These are phyloP conservation scores for Erpetoichthys calabaricus DNA, from an alignment of 2,797 vertebrate genomes.

Conservation along the genomic window DNA sequence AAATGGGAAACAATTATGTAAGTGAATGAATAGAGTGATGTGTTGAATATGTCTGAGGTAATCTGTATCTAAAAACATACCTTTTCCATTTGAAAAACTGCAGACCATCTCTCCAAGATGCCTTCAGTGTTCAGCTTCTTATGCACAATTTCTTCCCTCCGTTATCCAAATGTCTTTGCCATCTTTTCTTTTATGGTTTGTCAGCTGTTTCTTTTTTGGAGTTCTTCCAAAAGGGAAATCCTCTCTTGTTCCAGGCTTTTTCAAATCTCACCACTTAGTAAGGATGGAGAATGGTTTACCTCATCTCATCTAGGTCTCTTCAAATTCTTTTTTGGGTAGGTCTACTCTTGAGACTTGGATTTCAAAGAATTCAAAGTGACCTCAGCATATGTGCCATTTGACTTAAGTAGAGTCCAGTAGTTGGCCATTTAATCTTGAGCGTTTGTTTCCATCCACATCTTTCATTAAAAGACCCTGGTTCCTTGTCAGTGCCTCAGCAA, in stretches of 20 bases:
- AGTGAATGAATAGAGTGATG: no score
- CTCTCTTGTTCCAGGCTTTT: slow-evolving; percentile 9
- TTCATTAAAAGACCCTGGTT: slow-evolving; percentile 18
- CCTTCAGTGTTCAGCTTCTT: slow-evolving; percentile 10
- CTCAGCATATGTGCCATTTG: slow-evolving; percentile 16
- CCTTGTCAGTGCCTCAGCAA: slow-evolving; percentile 16
- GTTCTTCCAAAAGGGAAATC: slow-evolving; percentile 6
- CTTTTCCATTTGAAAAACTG: slow-evolving; percentile 19
- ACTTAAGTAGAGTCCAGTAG: slow-evolving; percentile 16
- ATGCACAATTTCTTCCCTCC: slow-evolving; percentile 6
- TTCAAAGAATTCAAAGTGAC: slow-evolving; percentile 15
- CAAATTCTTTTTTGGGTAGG: slow-evolving; percentile 11
- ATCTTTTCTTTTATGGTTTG: slow-evolving; percentile 13
- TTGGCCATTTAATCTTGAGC: slow-evolving; percentile 14
- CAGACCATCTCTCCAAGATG: slow-evolving; percentile 20
- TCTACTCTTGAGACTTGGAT: slow-evolving; percentile 6
- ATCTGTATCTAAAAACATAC: not conserved
- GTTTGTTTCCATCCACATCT: slow-evolving; percentile 14
- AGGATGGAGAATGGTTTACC: slow-evolving; percentile 8
- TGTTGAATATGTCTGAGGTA: no score
- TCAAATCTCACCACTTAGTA: slow-evolving; percentile 7
- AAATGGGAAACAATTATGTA: no score
- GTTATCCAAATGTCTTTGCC: slow-evolving; percentile 13
- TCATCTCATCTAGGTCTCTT: slow-evolving; percentile 13
- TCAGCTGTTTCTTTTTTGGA: slow-evolving; percentile 14